Base-by-base conservation (phyloP, 2,888 invertebrate species). In the Orgyia antiqua region DNA sequence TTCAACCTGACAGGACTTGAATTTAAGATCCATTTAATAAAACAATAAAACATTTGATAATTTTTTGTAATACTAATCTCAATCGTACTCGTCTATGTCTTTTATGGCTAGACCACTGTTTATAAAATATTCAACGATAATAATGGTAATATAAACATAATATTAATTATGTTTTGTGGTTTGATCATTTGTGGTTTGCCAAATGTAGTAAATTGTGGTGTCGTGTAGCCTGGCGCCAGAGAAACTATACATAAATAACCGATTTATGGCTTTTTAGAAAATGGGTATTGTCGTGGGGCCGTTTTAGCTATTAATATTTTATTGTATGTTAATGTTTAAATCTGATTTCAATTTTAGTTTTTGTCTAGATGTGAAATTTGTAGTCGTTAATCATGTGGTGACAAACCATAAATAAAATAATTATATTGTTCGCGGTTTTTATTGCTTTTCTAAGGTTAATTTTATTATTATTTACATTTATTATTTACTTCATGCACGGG, bases 181-280 rank as follows among this genome's bases (percentile, higher is more conserved):
- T 15, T 19, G 13, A 24, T 32, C 41, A 29, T 48, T 54, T 55
- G 42, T 33, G 42, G 48, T 41, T 11, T 27, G n/a, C 40, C 45
- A 36, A 39, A 45, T 41, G 45, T 35, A 42, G 51, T 10, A 13
- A 36, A 39, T 42, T 41, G 45, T 35, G 45, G 51, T 10, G 15
- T 15, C 9, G 10, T 9, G 21, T 13, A 11, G 9, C 13, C 4
- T 24, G 24, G 10, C 31, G 15, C 15, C 9, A 36, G 27, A 32
- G 24, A n/a, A 30, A 27, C 11, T 13, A 34, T 7, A 25, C 30
- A 27, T 51, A 44, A 51, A 47, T 38, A 31, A 39, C 23, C 28
- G 21, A 45, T 34, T 44, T 42, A 44, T 51, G 24, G 29, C 21
- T 26, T 27, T 21, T 44, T 19, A 29, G 25, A 38, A 36, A 36